phyloP scores from a whole-genome alignment of 2,888 invertebrate species.

The Auanema freiburgensis region DNA sequence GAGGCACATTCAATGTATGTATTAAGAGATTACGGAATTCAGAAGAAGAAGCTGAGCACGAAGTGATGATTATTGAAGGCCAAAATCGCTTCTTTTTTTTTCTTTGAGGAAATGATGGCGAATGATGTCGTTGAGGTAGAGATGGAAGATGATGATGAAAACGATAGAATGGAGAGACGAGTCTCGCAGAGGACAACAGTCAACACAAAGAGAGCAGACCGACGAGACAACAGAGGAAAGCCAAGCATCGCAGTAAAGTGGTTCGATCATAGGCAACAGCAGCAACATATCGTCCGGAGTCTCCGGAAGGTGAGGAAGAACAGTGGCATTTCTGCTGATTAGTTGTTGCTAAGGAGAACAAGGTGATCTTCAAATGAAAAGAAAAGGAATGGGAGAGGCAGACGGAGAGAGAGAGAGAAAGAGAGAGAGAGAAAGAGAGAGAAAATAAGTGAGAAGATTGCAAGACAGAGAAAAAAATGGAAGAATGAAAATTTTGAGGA shows the following conservation, averaged over 20 bases:
- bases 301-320: neutral
- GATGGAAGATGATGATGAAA: slow-evolving; percentile 13
- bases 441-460: neutral
- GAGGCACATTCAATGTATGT: too few relatives aligned
- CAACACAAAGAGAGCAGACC: slow-evolving; percentile 20
- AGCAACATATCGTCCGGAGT: slow-evolving; percentile 2
- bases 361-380: neutral
- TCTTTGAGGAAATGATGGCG: slow-evolving; percentile 2
- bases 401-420: neutral
- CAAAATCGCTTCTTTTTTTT: neutral
- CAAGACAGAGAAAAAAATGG: neutral
- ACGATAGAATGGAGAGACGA: slow-evolving; percentile 16
- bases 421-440: slow-evolving; percentile 1
- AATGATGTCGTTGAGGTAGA: slow-evolving; percentile 15
- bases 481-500: neutral
- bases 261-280: slow-evolving; percentile 16
- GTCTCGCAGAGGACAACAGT: slow-evolving; percentile 12
- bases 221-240: slow-evolving; percentile 20
- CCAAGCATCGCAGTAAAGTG: slow-evolving; percentile 23
- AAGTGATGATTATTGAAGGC: neutral
- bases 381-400: neutral
- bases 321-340: neutral
- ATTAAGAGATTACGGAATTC: too few relatives aligned
- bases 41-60: neutral
- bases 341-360: neutral